Percentiles rank a stretch among this genome's conserved stretches.
These are phyloP conservation scores for Protobothrops flavoviridis DNA, from an alignment of 2,113 vertebrate species.

Conservation along the genomic window DNA sequence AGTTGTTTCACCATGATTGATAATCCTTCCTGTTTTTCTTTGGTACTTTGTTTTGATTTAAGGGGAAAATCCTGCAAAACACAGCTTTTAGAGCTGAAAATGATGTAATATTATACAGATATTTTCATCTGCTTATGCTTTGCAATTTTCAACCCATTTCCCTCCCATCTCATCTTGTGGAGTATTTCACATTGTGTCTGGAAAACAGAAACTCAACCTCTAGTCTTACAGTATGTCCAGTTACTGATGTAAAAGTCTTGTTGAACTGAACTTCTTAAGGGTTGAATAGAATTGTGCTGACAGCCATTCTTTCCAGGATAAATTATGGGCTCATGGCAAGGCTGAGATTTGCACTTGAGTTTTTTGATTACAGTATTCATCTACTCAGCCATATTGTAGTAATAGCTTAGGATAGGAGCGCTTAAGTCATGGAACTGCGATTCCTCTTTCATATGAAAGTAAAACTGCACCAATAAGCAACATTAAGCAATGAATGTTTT, in stretches of 20 bases:
- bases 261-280: not conserved
- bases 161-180: not conserved
- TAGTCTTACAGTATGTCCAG: not conserved
- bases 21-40: constrained; percentile 31
- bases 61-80: not conserved
- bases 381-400: not conserved
- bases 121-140: not conserved
- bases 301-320: not conserved
- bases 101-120: not conserved
- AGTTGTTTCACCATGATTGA: constrained; percentile 53
- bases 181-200: not conserved
- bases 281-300: not conserved
- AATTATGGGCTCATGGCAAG: not conserved
- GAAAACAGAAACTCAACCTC: not conserved
- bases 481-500: not conserved
- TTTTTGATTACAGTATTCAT: not conserved
- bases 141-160: not conserved
- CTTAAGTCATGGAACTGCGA: not conserved
- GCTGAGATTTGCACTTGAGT: not conserved
- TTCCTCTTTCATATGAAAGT: not conserved
- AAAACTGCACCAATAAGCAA: not conserved
- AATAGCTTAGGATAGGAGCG: not conserved
- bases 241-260: not conserved
- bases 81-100: not conserved
- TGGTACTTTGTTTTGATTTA: not conserved